phyloP scores from a whole-genome alignment of 2,888 invertebrate species.

The Vandiemenella viatica region DNA sequence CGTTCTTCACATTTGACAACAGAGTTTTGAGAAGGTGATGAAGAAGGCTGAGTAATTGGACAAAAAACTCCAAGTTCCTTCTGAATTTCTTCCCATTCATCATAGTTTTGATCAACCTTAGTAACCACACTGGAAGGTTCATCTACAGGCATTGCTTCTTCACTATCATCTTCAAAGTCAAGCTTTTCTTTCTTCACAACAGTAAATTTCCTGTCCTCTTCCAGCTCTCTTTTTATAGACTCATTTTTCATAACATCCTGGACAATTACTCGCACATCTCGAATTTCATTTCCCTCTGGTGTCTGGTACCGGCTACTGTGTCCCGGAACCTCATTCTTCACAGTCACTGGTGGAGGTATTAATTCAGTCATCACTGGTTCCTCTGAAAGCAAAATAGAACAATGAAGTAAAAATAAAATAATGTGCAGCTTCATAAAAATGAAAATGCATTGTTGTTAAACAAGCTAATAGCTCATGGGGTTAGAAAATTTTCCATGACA shows the following conservation, averaged over 20 bases:
- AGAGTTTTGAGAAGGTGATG: neutral
- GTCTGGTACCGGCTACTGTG: conserved; percentile 3
- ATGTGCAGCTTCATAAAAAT: no score
- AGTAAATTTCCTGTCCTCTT: conserved; percentile 19
- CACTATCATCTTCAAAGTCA: neutral
- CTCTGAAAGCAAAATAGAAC: no score
- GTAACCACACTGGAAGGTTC: neutral
- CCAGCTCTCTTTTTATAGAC: conserved; percentile 24
- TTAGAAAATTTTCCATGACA: no score
- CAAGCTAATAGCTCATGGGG: no score
- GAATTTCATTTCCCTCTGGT: conserved; percentile 6
- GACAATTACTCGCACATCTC: conserved; percentile 17
- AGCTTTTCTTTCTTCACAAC: conserved; percentile 14
- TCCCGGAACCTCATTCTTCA: neutral
- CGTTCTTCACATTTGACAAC: neutral
- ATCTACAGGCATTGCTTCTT: neutral
- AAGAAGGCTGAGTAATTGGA: neutral
- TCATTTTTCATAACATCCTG: conserved; percentile 17
- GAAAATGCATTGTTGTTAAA: no score
- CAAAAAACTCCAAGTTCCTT: conserved; percentile 41
- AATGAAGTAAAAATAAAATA: no score
- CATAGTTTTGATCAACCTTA: conserved; percentile 26
- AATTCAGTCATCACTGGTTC: conserved; percentile 26
- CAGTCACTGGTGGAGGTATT: neutral
- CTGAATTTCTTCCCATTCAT: conserved; percentile 53